These are phyloP conservation scores for Theristicus caerulescens DNA, from an alignment of 2,113 vertebrate species.

Conservation along the genomic window DNA sequence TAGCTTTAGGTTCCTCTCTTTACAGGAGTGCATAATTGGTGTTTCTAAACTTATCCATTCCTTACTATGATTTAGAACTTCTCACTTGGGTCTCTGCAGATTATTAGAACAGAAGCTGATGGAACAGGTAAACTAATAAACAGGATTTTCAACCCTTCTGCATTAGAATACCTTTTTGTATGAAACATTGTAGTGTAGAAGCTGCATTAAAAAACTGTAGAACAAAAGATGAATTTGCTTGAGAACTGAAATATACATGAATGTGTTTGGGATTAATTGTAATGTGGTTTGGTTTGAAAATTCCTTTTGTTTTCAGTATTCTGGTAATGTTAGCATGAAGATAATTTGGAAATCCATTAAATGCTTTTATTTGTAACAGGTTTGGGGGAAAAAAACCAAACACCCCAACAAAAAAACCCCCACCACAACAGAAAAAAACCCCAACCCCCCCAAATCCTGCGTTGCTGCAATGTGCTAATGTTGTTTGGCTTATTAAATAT, in stretches of 20 bases:
- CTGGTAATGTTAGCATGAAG: background rate
- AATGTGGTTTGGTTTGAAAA: background rate
- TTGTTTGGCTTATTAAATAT: background rate
- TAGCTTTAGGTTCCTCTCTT: background rate
- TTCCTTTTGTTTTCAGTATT: background rate
- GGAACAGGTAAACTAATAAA: background rate
- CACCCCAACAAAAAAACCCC: background rate
- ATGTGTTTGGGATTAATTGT: background rate
- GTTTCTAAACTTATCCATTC: background rate
- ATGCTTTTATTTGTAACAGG: background rate
- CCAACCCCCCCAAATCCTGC: background rate
- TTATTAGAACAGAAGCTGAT: background rate
- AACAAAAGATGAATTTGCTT: background rate
- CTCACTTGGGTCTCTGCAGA: background rate
- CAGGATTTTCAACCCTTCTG: background rate
- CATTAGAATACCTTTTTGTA: background rate
- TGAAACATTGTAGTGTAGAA: background rate
- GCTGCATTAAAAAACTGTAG: background rate
- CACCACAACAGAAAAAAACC: too few species aligned
- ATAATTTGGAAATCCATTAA: background rate
- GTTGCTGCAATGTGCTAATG: background rate
- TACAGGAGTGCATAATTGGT: background rate
- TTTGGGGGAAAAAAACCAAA: background rate
- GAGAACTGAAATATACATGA: background rate
- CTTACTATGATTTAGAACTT: background rate